Percentiles rank a stretch among this genome's conserved stretches.
Evolutionary conservation across 2,113 vertebrate species (phyloP).

Genomic region (Halichoerus grypus): DNA sequence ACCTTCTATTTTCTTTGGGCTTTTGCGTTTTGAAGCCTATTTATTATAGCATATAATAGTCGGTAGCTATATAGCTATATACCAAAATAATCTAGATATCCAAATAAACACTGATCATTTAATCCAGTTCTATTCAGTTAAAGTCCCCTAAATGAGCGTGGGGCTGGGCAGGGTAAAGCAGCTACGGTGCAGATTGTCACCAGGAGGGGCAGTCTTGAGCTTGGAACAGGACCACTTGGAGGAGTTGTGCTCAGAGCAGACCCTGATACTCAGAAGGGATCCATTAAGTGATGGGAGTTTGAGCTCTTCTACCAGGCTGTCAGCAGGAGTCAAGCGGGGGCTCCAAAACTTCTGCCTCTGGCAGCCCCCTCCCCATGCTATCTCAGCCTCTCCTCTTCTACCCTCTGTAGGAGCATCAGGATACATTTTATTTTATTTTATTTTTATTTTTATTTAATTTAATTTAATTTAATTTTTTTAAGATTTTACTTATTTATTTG

Average conservation of each 20-base stretch:
- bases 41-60: not conserved
- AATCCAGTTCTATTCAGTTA: not conserved
- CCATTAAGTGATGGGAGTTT: fast-evolving
- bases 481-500: too few species aligned
- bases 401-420: not conserved
- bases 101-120: not conserved
- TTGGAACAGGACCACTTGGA: not conserved
- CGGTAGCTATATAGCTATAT: not conserved
- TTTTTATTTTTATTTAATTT: too few species aligned
- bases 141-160: not conserved
- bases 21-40: not conserved
- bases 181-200: not conserved
- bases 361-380: too few species aligned
- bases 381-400: not conserved
- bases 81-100: not conserved
- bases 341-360: not conserved
- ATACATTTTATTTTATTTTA: not conserved
- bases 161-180: not conserved
- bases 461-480: too few species aligned
- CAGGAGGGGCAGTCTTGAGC: not conserved
- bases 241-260: too few species aligned
- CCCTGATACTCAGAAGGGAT: not conserved
- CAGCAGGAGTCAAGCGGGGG: not conserved
- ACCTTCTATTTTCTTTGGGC: not conserved
- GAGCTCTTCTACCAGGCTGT: not conserved